Percentiles rank a stretch among this genome's conserved stretches.
phyloP scores from a whole-genome alignment of 2,113 vertebrate species.

The Burhinus oedicnemus region DNA sequence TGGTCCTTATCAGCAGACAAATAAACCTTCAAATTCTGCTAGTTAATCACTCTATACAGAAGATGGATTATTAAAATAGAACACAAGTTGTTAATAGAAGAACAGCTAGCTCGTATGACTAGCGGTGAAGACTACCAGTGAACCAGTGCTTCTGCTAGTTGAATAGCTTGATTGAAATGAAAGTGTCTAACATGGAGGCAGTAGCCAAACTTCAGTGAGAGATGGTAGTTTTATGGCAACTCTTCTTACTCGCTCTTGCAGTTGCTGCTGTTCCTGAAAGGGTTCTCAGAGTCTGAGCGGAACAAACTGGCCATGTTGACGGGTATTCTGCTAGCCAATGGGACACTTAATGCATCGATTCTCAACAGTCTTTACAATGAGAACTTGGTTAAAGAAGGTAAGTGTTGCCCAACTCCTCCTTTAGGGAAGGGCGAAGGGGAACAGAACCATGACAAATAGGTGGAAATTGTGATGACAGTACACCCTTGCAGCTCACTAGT shows the following conservation, averaged over 20 bases:
- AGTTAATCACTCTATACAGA: not conserved
- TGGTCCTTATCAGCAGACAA: not conserved
- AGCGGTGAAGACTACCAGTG: not conserved
- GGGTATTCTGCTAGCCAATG: conserved; percentile 96
- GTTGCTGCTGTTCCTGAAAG: conserved; percentile 98
- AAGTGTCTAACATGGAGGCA: not conserved
- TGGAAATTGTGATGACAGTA: not conserved
- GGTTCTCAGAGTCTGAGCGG: conserved; percentile 97
- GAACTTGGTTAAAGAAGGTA: conserved; percentile 98
- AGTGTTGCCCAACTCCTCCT: not conserved
- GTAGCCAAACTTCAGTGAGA: not conserved
- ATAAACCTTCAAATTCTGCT: not conserved
- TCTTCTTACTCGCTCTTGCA: conserved; percentile 50
- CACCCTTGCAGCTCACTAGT: not conserved
- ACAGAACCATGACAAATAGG: not conserved
- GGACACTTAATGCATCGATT: conserved; percentile 95
- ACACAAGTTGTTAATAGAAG: not conserved
- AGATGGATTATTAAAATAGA: not conserved
- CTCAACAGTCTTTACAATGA: conserved; percentile 97
- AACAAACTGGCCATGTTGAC: conserved; percentile 99
- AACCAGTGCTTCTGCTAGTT: not conserved
- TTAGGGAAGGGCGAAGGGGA: not conserved
- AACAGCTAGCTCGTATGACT: not conserved
- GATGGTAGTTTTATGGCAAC: not conserved
- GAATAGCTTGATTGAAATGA: not conserved